A percentile compares a stretch with the other conserved stretches of the same genome.
Conservation (phyloP, 2,888 invertebrate genomes). For the Hypsopygia costalis region DNA sequence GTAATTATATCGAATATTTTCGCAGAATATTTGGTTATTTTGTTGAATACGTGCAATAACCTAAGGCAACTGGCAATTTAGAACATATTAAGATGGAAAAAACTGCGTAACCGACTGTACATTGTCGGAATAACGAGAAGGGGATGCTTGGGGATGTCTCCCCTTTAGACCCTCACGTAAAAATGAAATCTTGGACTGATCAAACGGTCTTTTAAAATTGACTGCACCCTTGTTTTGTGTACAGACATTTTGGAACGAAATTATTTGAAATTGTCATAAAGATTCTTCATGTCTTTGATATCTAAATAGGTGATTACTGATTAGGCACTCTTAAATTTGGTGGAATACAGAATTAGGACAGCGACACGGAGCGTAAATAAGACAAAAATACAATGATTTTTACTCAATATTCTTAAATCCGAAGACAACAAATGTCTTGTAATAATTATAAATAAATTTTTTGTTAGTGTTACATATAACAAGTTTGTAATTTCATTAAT, state of each 20-base stretch:
- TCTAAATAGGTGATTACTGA: too few relatives aligned
- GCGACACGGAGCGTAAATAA: too few relatives aligned
- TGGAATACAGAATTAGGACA: too few relatives aligned
- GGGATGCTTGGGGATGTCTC: constrained; percentile 30
- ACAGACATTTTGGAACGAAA: not conserved
- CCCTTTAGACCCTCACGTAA: constrained; percentile 48
- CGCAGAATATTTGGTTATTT: constrained; percentile 19
- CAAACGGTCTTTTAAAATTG: constrained; percentile 51
- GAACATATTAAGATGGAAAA: constrained; percentile 57
- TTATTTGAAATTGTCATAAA: not conserved
- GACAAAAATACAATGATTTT: too few relatives aligned
- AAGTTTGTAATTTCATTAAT: too few relatives aligned
- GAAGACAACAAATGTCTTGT: too few relatives aligned
- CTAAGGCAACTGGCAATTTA: constrained; percentile 58
- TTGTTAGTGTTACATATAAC: too few relatives aligned
- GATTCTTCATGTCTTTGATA: too few relatives aligned
- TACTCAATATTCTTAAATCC: too few relatives aligned
- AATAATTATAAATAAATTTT: too few relatives aligned
- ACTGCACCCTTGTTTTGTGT: constrained; percentile 13
- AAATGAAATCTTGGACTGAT: constrained; percentile 53
- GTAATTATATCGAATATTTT: constrained; percentile 13
- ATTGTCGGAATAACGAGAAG: constrained; percentile 59
- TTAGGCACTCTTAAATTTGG: too few relatives aligned
- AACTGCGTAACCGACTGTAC: constrained; percentile 44
- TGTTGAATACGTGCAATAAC: constrained; percentile 26